Conservation (phyloP, 2,113 vertebrate species). For the Leucopsar rothschildi region DNA sequence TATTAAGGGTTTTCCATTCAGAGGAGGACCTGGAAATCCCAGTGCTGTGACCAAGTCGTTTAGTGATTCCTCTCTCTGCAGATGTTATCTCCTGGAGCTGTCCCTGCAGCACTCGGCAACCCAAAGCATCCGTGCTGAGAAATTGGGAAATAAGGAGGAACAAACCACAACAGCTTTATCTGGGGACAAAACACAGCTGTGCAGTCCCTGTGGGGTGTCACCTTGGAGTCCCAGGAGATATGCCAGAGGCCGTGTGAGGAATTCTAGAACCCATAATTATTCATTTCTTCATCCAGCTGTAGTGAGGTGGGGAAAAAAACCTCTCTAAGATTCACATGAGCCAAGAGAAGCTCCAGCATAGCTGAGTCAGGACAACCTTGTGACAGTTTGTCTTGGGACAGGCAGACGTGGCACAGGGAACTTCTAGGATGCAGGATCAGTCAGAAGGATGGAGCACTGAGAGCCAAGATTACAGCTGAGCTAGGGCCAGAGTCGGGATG, state of each 20-base stretch:
- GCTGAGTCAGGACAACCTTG: background rate
- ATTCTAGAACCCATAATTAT: background rate
- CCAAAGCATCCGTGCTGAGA: background rate
- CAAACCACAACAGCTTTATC: background rate
- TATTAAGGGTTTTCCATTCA: background rate
- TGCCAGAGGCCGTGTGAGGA: background rate
- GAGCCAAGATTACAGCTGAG: background rate
- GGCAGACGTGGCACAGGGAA: background rate
- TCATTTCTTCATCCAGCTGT: background rate
- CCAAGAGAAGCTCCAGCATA: background rate
- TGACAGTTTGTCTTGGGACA: background rate
- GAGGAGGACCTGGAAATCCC: background rate
- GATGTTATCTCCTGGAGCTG: background rate
- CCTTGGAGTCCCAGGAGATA: background rate
- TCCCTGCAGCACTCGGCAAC: background rate
- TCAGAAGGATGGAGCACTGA: background rate
- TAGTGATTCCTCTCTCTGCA: background rate
- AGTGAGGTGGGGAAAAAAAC: background rate
- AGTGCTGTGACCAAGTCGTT: background rate
- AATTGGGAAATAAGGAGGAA: background rate
- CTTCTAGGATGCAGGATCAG: background rate
- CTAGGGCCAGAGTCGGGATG: background rate
- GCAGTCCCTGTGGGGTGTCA: background rate
- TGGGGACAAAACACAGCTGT: background rate
- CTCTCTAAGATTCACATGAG: background rate